Evolutionary conservation across 2,888 invertebrate genomes (phyloP).

Genomic region (Andrena marginata): DNA sequence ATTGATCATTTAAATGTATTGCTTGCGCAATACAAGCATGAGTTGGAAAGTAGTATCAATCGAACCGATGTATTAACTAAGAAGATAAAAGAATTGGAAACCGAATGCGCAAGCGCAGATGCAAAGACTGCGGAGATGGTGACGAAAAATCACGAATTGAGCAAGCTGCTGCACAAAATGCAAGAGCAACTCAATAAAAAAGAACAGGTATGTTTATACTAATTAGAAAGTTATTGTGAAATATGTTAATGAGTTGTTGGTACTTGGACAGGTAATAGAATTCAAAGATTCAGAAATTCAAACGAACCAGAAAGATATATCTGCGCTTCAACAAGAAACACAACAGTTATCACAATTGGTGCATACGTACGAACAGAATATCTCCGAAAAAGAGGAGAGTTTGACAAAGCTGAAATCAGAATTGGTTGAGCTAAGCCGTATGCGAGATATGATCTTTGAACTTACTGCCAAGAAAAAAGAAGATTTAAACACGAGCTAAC

Average conservation of each 20-base stretch:
- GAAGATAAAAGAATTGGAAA: slow-evolving; percentile 69
- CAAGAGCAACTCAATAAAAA: slow-evolving; percentile 76
- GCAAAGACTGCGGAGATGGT: slow-evolving; percentile 60
- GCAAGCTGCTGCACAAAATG: slow-evolving; percentile 68
- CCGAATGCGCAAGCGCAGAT: slow-evolving; percentile 58
- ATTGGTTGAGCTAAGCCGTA: slow-evolving; percentile 77
- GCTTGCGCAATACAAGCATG: slow-evolving; percentile 62
- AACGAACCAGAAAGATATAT: slow-evolving; percentile 74
- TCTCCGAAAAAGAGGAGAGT: slow-evolving; percentile 76
- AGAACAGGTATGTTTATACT: slow-evolving; percentile 73
- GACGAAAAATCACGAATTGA: slow-evolving; percentile 69
- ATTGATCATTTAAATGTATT: slow-evolving; percentile 68
- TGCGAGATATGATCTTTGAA: slow-evolving; percentile 82
- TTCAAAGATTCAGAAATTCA: slow-evolving; percentile 75
- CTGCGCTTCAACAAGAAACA: slow-evolving; percentile 78
- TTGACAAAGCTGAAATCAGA: slow-evolving; percentile 74
- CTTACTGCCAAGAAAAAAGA: slow-evolving; percentile 80
- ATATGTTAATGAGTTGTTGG: slow-evolving; percentile 21
- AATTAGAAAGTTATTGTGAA: neutral
- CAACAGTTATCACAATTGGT: slow-evolving; percentile 76
- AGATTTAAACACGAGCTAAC: slow-evolving; percentile 67
- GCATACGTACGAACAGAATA: slow-evolving; percentile 72
- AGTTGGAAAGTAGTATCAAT: slow-evolving; percentile 69
- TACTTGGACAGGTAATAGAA: slow-evolving; percentile 72
- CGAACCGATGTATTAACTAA: slow-evolving; percentile 69